Conservation (phyloP, 2,797 vertebrate genomes). For the Ataeniobius toweri region DNA sequence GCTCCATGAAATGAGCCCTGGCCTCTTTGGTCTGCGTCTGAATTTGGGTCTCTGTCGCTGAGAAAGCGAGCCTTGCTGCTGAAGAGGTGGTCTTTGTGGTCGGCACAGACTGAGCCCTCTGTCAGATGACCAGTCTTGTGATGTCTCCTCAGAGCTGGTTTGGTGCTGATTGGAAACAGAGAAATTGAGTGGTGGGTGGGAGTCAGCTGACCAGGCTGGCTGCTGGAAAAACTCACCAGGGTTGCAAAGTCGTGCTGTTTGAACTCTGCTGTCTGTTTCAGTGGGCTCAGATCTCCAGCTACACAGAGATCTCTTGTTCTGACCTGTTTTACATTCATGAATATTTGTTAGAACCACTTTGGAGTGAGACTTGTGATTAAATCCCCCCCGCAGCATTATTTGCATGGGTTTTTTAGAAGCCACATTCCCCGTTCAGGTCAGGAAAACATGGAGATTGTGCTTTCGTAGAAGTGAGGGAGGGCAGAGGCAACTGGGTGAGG, state of each 20-base stretch:
- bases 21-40: conserved; percentile 18
- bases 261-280: conserved; percentile 35
- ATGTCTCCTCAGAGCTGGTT: conserved; percentile 50
- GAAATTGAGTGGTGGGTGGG: conserved; percentile 10
- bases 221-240: not conserved
- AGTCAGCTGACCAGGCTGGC: conserved; percentile 57
- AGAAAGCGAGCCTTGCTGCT: not conserved
- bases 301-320: not conserved
- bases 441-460: conserved; percentile 32
- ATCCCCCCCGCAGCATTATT: not conserved
- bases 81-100: conserved; percentile 31
- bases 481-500: conserved; percentile 48
- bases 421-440: conserved; percentile 31
- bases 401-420: conserved; percentile 12
- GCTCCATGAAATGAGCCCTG: conserved; percentile 30
- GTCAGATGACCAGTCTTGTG: conserved; percentile 77
- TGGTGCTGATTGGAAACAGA: conserved; percentile 24
- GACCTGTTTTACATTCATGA: conserved; percentile 24
- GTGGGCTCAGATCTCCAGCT: conserved; percentile 18
- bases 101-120: not conserved
- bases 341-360: conserved; percentile 28
- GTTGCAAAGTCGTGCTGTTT: conserved; percentile 50
- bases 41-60: not conserved
- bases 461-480: conserved; percentile 36
- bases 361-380: not conserved